Conservation (phyloP, 2,797 vertebrate species). For the Platyrinchus mystaceus region DNA sequence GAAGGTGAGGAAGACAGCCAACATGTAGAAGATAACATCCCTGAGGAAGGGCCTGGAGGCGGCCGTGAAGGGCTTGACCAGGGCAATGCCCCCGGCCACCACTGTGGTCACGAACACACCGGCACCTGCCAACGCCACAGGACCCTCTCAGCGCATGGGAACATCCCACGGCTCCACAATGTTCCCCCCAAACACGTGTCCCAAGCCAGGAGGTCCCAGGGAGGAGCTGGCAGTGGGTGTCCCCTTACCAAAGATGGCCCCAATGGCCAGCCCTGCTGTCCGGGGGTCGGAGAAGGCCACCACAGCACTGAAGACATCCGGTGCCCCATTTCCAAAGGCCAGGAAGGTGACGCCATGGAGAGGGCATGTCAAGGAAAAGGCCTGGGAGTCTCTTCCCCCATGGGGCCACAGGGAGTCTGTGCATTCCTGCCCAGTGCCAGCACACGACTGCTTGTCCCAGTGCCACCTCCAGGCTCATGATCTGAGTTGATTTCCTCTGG, state of each 20-base stretch:
- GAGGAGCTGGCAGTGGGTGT: neutral
- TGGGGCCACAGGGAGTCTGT: rapidly evolving
- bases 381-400: rapidly evolving
- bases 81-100: conserved; percentile 88
- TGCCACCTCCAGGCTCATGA: rapidly evolving
- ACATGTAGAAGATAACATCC: conserved; percentile 92
- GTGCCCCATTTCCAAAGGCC: conserved; percentile 95
- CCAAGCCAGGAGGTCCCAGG: rapidly evolving
- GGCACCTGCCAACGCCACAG: conserved; percentile 75
- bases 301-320: conserved; percentile 94
- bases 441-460: rapidly evolving
- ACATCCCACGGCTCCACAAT: rapidly evolving
- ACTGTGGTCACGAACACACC: conserved; percentile 95
- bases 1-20: conserved; percentile 91
- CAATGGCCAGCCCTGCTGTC: conserved; percentile 89
- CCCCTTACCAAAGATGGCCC: conserved; percentile 88
- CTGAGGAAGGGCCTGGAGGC: conserved; percentile 95
- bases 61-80: conserved; percentile 87
- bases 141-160: neutral
- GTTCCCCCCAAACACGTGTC: rapidly evolving
- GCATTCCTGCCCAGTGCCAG: neutral
- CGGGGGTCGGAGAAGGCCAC: conserved; percentile 91
- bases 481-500: rapidly evolving
- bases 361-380: conserved; percentile 76
- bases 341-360: conserved; percentile 95